phyloP scores from a whole-genome alignment of 2,888 invertebrate species.

The Sphecodes monilicornis region DNA sequence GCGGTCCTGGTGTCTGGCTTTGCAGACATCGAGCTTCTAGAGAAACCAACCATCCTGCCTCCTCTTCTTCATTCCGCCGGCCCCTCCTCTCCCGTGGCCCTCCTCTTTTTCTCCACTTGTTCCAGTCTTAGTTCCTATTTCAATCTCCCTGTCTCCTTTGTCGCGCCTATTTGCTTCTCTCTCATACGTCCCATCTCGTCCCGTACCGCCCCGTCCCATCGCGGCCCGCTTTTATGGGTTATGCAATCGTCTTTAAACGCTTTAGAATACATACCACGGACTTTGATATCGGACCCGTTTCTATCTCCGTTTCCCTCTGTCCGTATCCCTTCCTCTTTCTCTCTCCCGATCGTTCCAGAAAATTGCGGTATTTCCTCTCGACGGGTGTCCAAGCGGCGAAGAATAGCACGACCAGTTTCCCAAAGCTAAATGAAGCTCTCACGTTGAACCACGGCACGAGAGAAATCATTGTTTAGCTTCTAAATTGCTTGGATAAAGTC shows the following conservation, averaged over 20 bases:
- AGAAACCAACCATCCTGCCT: slow-evolving; percentile 44
- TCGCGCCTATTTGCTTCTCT: slow-evolving; percentile 45
- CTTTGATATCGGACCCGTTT: slow-evolving; percentile 69
- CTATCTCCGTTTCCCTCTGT: neutral
- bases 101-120: slow-evolving; percentile 26
- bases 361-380: slow-evolving; percentile 32
- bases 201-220: slow-evolving; percentile 21
- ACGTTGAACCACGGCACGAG: neutral
- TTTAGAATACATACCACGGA: slow-evolving; percentile 59
- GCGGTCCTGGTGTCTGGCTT: slow-evolving; percentile 72
- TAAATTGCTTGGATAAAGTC: neutral
- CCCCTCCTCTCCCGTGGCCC: slow-evolving; percentile 7
- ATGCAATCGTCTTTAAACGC: slow-evolving; percentile 69
- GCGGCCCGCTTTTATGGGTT: slow-evolving; percentile 58
- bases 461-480: neutral
- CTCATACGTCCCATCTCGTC: no score
- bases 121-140: slow-evolving; percentile 47
- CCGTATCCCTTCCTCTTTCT: neutral
- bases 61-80: slow-evolving; percentile 40
- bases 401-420: slow-evolving; percentile 11
- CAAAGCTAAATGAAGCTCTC: slow-evolving; percentile 26
- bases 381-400: slow-evolving; percentile 18
- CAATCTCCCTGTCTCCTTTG: slow-evolving; percentile 43
- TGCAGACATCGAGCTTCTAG: slow-evolving; percentile 66
- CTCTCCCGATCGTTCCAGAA: slow-evolving; percentile 45